Conservation (phyloP, 2,888 invertebrate species). For the Hydraecia micacea region DNA sequence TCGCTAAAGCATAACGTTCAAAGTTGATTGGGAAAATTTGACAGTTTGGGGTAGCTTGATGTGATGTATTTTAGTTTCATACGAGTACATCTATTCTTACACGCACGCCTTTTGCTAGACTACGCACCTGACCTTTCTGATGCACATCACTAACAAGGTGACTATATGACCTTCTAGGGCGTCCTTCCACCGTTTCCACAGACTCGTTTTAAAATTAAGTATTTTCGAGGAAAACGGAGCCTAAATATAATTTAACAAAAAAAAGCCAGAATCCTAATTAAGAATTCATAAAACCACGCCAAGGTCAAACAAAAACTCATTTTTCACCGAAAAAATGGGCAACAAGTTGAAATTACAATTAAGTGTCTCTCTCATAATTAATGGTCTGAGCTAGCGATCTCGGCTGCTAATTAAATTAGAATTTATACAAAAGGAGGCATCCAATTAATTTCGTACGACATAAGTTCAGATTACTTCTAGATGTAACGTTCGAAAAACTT, state of each 20-base stretch:
- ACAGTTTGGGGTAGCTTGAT: too few relatives aligned
- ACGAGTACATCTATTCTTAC: too few relatives aligned
- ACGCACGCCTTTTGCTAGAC: background rate
- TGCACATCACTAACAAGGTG: background rate
- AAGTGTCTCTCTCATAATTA: slow-evolving; percentile 51
- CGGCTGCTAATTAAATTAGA: slow-evolving; percentile 52
- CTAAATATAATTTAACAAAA: slow-evolving; percentile 1
- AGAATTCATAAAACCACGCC: slow-evolving; percentile 29
- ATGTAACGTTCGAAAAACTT: slow-evolving; percentile 25
- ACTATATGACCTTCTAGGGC: background rate
- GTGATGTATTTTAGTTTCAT: too few relatives aligned
- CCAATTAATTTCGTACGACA: slow-evolving; percentile 48
- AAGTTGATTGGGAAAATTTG: too few relatives aligned
- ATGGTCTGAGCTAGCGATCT: slow-evolving; percentile 47
- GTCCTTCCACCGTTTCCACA: background rate
- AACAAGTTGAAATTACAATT: slow-evolving; percentile 36
- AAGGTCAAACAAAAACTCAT: slow-evolving; percentile 20
- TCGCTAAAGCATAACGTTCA: too few relatives aligned
- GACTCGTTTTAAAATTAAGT: background rate
- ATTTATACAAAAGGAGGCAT: slow-evolving; percentile 42
- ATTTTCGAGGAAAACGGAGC: background rate
- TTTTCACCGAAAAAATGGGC: slow-evolving; percentile 16
- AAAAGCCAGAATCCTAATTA: slow-evolving; percentile 24
- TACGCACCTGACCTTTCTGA: background rate
- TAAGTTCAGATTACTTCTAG: background rate